phyloP scores from a whole-genome alignment of 2,888 invertebrate species.

The Drosophila cyrtoloma region DNA sequence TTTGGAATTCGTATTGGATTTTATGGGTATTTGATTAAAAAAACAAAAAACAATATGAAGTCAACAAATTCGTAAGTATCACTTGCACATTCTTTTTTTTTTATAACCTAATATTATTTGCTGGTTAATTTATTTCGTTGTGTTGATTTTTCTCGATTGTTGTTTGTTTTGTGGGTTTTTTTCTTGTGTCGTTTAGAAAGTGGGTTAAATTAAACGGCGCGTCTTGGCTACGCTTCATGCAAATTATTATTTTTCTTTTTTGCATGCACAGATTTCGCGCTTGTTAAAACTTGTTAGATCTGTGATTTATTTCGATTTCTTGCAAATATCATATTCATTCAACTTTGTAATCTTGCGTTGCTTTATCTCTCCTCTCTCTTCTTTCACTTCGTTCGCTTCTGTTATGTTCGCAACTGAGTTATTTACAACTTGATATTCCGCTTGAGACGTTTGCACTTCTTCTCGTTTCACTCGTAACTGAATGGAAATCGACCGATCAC shows the following conservation, averaged over 20 bases:
- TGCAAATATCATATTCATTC: conserved; percentile 76
- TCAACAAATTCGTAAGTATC: conserved; percentile 58
- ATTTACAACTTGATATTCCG: conserved; percentile 75
- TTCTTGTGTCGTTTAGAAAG: conserved; percentile 73
- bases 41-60: conserved; percentile 54
- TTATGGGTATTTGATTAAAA: conserved; percentile 33
- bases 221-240: conserved; percentile 67
- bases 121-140: conserved; percentile 69
- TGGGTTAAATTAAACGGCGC: conserved; percentile 70
- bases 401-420: conserved; percentile 55
- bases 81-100: conserved; percentile 62
- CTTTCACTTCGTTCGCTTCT: conserved; percentile 42
- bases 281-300: conserved; percentile 57
- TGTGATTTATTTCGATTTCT: conserved; percentile 68
- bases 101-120: conserved; percentile 56
- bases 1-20: conserved; percentile 47
- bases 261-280: conserved; percentile 36
- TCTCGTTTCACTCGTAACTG: conserved; percentile 74
- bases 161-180: conserved; percentile 39
- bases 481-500: conserved; percentile 48
- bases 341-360: conserved; percentile 73
- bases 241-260: conserved; percentile 47
- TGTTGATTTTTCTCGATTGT: conserved; percentile 52
- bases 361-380: conserved; percentile 41
- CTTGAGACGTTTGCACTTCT: conserved; percentile 76